Evolutionary conservation across 2,113 vertebrate genomes (phyloP).

Genomic region (Fregetta grallaria): DNA sequence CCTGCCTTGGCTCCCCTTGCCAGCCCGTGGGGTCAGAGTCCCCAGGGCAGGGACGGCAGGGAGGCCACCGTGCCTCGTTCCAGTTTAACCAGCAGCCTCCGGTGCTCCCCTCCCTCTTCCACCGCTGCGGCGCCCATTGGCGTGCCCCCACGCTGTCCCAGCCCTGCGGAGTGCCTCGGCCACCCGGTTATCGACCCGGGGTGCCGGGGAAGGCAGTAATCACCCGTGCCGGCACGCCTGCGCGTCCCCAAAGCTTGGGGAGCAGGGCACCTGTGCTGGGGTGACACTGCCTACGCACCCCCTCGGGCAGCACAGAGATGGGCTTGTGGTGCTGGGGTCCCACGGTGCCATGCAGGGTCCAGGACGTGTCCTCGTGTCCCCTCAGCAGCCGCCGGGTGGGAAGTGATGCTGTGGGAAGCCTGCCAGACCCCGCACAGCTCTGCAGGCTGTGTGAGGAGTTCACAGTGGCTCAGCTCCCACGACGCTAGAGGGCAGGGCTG

Average conservation of each 20-base stretch:
- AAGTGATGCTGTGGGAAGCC: not conserved
- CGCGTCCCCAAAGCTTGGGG: fast-evolving
- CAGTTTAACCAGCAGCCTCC: not conserved
- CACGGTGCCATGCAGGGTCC: not conserved
- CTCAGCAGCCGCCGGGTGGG: fast-evolving
- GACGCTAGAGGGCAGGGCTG: slow-evolving; percentile 10
- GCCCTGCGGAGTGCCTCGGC: not conserved
- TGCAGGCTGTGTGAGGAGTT: fast-evolving
- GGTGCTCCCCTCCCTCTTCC: not conserved
- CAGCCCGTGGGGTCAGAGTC: slow-evolving; percentile 44
- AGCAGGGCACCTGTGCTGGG: not conserved
- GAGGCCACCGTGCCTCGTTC: not conserved
- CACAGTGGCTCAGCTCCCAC: not conserved
- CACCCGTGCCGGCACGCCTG: fast-evolving
- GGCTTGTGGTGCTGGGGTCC: not conserved
- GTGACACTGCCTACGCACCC: fast-evolving
- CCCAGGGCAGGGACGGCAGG: not conserved
- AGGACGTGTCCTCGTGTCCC: fast-evolving
- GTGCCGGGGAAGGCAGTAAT: not conserved
- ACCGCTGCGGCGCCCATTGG: not conserved
- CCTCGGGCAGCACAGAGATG: fast-evolving
- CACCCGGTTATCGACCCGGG: not conserved
- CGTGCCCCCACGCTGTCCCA: not conserved
- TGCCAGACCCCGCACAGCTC: not conserved
- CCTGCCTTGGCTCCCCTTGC: not conserved